Conservation (phyloP, 2,113 vertebrate species). For the Panurus biarmicus region DNA sequence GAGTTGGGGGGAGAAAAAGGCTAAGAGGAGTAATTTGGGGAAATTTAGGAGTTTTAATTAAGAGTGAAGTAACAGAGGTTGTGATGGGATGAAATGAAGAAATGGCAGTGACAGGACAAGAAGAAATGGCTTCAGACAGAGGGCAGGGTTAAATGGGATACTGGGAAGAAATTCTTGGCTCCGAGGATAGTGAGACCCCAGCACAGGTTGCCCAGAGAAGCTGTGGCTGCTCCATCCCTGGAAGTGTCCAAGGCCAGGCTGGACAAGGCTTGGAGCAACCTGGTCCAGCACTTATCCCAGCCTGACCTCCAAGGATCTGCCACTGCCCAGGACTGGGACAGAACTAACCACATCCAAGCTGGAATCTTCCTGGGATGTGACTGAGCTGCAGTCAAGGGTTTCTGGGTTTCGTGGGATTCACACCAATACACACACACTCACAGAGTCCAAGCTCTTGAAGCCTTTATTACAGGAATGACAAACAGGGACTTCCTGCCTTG, state of each 20-base stretch:
- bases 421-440: neutral
- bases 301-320: neutral
- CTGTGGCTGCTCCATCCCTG: neutral
- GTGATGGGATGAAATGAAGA: neutral
- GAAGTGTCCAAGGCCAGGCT: neutral
- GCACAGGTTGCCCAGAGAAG: neutral
- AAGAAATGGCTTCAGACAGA: neutral
- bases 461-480: conserved; percentile 8
- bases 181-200: neutral
- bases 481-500: neutral
- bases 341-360: neutral
- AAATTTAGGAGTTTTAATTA: neutral
- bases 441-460: neutral
- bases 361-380: neutral
- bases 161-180: neutral
- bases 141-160: neutral
- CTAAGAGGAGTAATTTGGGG: neutral
- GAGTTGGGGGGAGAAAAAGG: accelerated
- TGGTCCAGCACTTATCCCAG: neutral
- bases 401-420: neutral
- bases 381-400: neutral
- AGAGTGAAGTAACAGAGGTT: neutral
- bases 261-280: neutral
- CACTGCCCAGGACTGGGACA: neutral
- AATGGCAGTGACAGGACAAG: neutral